Evolutionary conservation across 2,113 vertebrate species (phyloP).

Genomic region (Gavialis gangeticus): DNA sequence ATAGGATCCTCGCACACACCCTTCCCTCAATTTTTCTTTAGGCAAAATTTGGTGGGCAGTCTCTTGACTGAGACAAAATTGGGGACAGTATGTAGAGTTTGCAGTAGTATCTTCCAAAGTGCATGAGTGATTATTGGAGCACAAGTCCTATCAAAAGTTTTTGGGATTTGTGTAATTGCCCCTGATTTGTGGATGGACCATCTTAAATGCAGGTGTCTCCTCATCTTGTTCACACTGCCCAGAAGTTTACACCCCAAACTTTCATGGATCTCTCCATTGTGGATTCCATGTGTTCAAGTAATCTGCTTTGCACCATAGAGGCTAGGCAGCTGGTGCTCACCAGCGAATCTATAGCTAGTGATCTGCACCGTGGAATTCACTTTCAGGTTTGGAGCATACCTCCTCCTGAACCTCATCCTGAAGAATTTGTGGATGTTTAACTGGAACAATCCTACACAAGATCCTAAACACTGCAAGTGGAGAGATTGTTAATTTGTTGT

Average conservation of each 20-base stretch:
- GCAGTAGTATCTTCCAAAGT: background rate
- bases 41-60: conserved; percentile 5
- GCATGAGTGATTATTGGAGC: conserved; percentile 49
- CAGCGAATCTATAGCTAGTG: background rate
- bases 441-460: background rate
- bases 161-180: conserved; percentile 21
- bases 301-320: background rate
- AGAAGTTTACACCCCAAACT: conserved; percentile 22
- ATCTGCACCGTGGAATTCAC: background rate
- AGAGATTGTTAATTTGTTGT: background rate
- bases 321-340: background rate
- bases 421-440: background rate
- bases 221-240: conserved; percentile 14
- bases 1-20: background rate
- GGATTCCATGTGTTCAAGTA: background rate
- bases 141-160: conserved; percentile 48
- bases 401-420: background rate
- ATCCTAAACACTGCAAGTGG: background rate
- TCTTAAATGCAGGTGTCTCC: conserved; percentile 33
- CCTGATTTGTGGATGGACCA: conserved; percentile 49
- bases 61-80: conserved; percentile 21
- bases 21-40: background rate
- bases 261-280: conserved; percentile 20
- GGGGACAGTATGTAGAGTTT: background rate
- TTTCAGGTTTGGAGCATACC: accelerated